Percentiles rank a stretch among this genome's conserved stretches.
Conservation (phyloP, 2,113 vertebrate genomes). For the Collichthys lucidus region DNA sequence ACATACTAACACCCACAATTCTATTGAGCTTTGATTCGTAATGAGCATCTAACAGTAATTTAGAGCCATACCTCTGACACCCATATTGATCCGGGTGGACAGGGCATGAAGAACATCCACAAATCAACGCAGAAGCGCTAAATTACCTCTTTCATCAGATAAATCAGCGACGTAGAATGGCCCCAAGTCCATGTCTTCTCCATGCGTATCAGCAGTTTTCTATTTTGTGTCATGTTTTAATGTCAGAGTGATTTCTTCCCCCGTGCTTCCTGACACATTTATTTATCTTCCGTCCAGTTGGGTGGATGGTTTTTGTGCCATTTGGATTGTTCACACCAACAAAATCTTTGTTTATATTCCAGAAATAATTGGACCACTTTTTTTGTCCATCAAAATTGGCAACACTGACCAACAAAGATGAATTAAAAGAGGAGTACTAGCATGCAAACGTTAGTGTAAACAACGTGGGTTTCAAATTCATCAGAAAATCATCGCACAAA, state of each 20-base stretch:
- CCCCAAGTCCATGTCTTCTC: slow-evolving; percentile 14
- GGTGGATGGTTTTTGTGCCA: not conserved
- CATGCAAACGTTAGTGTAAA: not conserved
- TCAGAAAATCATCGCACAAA: not conserved
- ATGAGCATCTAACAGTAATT: slow-evolving; percentile 80
- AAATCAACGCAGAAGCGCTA: slow-evolving; percentile 76
- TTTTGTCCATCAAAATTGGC: not conserved
- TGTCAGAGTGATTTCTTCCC: slow-evolving; percentile 36
- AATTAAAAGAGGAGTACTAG: not conserved
- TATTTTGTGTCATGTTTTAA: slow-evolving; percentile 46
- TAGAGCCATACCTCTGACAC: slow-evolving; percentile 71
- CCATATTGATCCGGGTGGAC: slow-evolving; percentile 76
- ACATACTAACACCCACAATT: slow-evolving; percentile 23
- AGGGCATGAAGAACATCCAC: slow-evolving; percentile 75
- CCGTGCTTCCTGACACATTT: slow-evolving; percentile 12
- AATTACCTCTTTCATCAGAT: slow-evolving; percentile 68
- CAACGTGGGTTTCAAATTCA: not conserved
- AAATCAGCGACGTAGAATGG: slow-evolving; percentile 56
- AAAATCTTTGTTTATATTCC: not conserved
- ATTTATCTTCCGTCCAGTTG: not conserved
- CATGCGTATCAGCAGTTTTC: slow-evolving; percentile 28
- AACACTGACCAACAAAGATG: not conserved
- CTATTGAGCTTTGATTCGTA: slow-evolving; percentile 68
- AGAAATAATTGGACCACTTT: not conserved
- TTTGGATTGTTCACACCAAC: not conserved